These are phyloP conservation scores for Gadopsis bispinosus DNA, from an alignment of 2,797 vertebrate genomes.

Conservation along the genomic window DNA sequence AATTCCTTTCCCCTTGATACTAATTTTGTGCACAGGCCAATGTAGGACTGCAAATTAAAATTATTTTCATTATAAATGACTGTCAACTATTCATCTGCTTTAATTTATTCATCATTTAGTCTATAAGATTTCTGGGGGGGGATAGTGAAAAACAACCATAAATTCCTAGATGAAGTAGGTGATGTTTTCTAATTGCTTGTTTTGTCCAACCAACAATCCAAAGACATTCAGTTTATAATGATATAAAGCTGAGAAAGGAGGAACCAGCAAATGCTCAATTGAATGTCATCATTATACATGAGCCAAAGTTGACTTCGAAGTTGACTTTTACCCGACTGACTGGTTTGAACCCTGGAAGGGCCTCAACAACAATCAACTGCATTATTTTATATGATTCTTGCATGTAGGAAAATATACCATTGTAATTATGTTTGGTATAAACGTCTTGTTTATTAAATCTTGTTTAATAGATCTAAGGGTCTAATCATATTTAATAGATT, in stretches of 20 bases:
- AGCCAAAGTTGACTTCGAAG: background rate
- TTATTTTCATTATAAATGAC: background rate
- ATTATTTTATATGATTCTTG: background rate
- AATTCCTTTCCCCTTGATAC: background rate
- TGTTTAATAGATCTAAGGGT: too few relatives aligned
- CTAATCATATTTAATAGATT: background rate
- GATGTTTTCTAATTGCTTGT: background rate
- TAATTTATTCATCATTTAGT: background rate
- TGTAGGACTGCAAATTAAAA: background rate
- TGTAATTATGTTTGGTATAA: background rate
- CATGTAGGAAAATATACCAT: background rate
- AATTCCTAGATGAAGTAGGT: too few relatives aligned
- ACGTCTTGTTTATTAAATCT: too few relatives aligned
- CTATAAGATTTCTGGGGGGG: too few relatives aligned
- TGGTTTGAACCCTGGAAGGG: background rate
- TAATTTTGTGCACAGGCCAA: too few relatives aligned
- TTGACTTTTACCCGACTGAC: background rate
- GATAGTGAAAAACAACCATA: too few relatives aligned
- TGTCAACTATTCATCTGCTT: background rate
- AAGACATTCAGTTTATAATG: background rate
- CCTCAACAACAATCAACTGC: background rate
- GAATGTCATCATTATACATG: background rate
- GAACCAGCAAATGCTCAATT: background rate
- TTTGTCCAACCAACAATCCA: background rate
- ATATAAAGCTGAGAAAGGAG: background rate